Base-by-base conservation (phyloP, 2,797 vertebrate genomes). In the Pachyuromys duprasi region DNA sequence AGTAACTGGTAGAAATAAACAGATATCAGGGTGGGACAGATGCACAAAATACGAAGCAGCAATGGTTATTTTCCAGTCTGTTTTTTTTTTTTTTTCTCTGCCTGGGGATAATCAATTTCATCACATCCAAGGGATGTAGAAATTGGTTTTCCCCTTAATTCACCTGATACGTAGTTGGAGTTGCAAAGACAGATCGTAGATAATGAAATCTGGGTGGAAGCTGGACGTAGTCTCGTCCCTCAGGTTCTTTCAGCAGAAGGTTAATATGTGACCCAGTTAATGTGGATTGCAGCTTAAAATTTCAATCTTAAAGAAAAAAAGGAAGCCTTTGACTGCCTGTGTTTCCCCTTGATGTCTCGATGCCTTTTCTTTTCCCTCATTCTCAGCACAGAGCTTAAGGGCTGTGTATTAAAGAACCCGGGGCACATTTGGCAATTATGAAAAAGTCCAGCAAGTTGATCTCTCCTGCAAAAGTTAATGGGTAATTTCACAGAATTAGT, bases 131-230 rank as follows among this genome's bases (percentile, higher is more conserved):
- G 78, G 78, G 84, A 95, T 62, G 26, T 67, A n/a, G 97, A 97
- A 94, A 98, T 86, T 96, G 94, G 74, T 96, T 97, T 98, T 97
- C 89, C 69, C 74, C 79, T 17, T 97, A 86, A 94, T 95, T 98
- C 60, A 63, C 63, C 95, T 97, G 76, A 33, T 96, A 67, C 24
- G 18, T 94, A 83, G 39, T 74, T 96, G 70, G 65, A 96, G 72
- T 90, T 93, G 82, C 95, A 94, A 95, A 95, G 86, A 95, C 63
- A 93, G 93, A 88, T 53, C 78, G 33, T 78, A 97, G 92, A 74
- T 97, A 93, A 97, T 93, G 82, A 97, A 97, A 96, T 97, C 76
- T 31, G 57, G 79, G 18, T 36, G 13, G 62, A 20, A 45, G 88
- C 86, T 13, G 7, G 87, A 69, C 12, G 5, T 45, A 75, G 9